Evolutionary conservation across 2,888 invertebrate species (phyloP).

Genomic region (Gisinianus flammeolus): DNA sequence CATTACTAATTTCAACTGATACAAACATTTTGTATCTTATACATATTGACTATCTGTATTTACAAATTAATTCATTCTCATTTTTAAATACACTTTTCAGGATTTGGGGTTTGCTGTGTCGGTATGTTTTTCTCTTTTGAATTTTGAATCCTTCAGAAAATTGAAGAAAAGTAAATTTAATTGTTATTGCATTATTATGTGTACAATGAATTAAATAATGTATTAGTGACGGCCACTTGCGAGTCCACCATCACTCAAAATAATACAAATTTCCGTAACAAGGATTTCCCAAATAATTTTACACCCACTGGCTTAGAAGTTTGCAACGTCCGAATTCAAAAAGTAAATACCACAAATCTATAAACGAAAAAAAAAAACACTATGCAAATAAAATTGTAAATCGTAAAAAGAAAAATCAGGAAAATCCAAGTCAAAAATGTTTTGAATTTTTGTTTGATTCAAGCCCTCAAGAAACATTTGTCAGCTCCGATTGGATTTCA

Average conservation of each 20-base stretch:
- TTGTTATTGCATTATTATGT: not conserved
- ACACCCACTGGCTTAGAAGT: slow-evolving; percentile 53
- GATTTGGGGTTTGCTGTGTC: slow-evolving; percentile 56
- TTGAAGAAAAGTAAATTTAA: not conserved
- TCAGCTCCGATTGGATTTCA: slow-evolving; percentile 53
- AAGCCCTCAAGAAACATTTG: slow-evolving; percentile 52
- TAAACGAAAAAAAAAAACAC: not conserved
- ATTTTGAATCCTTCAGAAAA: not conserved
- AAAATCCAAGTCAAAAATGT: not conserved
- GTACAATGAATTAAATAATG: no score
- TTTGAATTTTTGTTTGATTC: not conserved
- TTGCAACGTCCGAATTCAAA: slow-evolving; percentile 54
- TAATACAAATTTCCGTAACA: slow-evolving; percentile 53
- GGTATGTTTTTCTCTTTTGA: slow-evolving; percentile 37
- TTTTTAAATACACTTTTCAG: slow-evolving; percentile 13
- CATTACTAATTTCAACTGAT: no score
- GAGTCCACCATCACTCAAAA: slow-evolving; percentile 50
- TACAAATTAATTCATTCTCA: no score
- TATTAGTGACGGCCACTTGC: slow-evolving; percentile 52
- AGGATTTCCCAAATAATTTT: slow-evolving; percentile 48
- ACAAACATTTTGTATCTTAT: no score
- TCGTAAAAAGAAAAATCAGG: not conserved
- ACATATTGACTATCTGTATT: no score
- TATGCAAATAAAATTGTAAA: not conserved
- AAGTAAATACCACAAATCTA: slow-evolving; percentile 36